Evolutionary conservation across 2,888 invertebrate species (phyloP), one percentile per base, ranked within the genome.

Genomic region (Habroteleia sp.): DNA sequence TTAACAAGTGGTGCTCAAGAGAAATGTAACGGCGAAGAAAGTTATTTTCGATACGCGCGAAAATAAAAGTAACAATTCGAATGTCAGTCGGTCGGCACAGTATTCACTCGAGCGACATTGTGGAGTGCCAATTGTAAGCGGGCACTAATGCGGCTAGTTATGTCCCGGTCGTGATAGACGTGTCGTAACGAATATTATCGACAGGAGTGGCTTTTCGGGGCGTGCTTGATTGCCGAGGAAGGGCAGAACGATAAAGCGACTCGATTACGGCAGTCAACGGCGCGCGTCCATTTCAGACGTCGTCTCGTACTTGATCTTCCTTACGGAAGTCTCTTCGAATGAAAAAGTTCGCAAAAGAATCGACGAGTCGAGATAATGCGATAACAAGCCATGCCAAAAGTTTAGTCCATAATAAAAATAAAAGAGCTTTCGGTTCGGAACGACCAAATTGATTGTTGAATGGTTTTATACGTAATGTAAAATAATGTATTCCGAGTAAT

Each of bases 211-310:
- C 76, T 77, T 77, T 76, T 74, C 65, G 78, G 78, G 78, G 78
- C 74, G 77, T 65, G 75, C 74, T 80, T 75, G 74, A 81, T 82
- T 79, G 79, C 74, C 76, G 71, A 74, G 76, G 77, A 78, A 74
- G 78, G 79, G 76, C 77, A 80, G 72, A 79, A 77, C 77, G 80
- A 76, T 77, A 76, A 78, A 76, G 16, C 77, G 77, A 74, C 73
- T 79, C 79, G 81, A 81, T 80, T 80, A 80, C 74, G 54, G 66
- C 73, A 75, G 76, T 77, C 74, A 54, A 54, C 41, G 73, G 69
- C 72, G 65, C 75, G 62, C 60, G 66, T 73, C 74, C 72, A 41
- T 68, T 74, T 65, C 62, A 23, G 35, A 13, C 68, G 48, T 42
- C 68, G 63, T 46, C 63, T 54, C 13, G 1, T 50, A n/a, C 27